phyloP scores from a whole-genome alignment of 92 coral and sea anemone species.

The Pocillopora meandrina region DNA sequence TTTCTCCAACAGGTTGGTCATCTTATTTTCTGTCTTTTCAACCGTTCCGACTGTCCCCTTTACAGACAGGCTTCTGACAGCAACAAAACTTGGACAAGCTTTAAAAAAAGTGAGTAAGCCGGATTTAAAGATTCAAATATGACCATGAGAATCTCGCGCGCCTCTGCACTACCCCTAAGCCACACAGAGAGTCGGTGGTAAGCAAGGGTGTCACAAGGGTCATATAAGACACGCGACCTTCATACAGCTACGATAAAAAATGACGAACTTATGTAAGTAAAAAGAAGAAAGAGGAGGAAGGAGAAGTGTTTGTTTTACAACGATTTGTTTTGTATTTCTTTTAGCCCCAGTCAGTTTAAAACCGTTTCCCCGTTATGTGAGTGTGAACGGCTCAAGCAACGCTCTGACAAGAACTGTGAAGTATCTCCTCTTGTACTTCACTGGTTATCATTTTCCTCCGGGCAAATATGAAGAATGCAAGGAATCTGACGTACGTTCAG shows the following conservation, averaged over 20 bases:
- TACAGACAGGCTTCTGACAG: conserved; percentile 52
- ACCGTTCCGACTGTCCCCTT: conserved; percentile 70
- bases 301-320: background rate
- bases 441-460: conserved; percentile 54
- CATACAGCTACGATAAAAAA: no score
- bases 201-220: no score
- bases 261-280: no score
- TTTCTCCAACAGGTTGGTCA: conserved; percentile 71
- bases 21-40: conserved; percentile 77
- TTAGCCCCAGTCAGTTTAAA: conserved; percentile 23
- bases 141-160: no score
- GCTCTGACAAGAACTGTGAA: conserved; percentile 50
- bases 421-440: conserved; percentile 68
- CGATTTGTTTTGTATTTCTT: conserved; percentile 6
- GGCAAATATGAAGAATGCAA: background rate
- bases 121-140: no score
- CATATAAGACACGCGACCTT: no score
- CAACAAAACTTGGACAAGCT: background rate
- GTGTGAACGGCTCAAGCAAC: conserved; percentile 48
- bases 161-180: no score
- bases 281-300: no score
- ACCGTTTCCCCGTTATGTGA: conserved; percentile 80
- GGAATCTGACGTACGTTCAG: conserved; percentile 44
- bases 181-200: no score
- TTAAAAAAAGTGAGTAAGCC: conserved; percentile 7